A percentile compares a stretch with the other conserved stretches of the same genome.
Conservation (phyloP, 2,113 vertebrate species). For the Oxyura jamaicensis region DNA sequence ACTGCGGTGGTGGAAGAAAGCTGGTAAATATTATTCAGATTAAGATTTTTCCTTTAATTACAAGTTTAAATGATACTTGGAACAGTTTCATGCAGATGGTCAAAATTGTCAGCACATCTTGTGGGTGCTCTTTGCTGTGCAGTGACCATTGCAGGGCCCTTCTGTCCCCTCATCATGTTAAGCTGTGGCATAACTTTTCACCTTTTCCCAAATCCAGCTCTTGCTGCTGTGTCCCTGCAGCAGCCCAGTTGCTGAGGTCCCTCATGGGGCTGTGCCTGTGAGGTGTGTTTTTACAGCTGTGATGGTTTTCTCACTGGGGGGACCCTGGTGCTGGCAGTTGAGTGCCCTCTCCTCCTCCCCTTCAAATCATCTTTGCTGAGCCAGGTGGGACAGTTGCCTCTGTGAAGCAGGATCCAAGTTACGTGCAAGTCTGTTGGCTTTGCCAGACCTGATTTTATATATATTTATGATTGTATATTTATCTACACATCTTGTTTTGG, state of each 20-base stretch:
- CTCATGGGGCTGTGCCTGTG: fast-evolving
- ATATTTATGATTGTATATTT: not conserved
- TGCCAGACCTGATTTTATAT: not conserved
- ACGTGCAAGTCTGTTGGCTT: not conserved
- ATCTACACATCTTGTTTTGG: not conserved
- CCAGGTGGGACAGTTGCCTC: not conserved
- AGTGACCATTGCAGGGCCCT: not conserved
- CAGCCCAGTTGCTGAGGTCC: not conserved
- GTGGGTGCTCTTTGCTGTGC: not conserved
- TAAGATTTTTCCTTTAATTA: too few species aligned
- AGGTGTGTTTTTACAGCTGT: not conserved
- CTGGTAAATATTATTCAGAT: not conserved
- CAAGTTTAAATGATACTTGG: too few species aligned
- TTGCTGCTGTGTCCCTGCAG: not conserved
- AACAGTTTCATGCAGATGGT: not conserved
- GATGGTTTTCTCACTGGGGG: not conserved
- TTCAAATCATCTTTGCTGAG: not conserved
- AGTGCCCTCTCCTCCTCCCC: not conserved
- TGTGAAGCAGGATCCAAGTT: not conserved
- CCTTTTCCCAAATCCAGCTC: not conserved
- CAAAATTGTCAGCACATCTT: not conserved
- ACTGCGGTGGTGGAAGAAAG: not conserved
- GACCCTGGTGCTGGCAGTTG: not conserved
- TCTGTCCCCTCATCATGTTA: fast-evolving
- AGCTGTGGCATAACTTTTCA: not conserved